Percentiles rank a stretch among this genome's conserved stretches.
Conservation (phyloP, 2,888 invertebrate species). For the Diplazon laetatorius region DNA sequence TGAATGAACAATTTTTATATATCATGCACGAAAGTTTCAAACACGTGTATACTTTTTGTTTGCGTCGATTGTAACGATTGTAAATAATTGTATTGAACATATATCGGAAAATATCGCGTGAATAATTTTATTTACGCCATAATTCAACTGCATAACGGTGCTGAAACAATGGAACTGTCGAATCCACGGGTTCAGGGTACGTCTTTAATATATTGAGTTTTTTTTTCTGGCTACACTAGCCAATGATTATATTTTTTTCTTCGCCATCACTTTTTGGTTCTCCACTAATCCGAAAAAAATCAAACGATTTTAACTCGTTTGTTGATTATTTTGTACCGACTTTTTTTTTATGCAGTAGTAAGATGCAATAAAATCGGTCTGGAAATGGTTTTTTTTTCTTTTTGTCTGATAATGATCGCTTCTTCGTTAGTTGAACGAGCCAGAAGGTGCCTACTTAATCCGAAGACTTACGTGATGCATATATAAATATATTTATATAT, state of each 20-base stretch:
- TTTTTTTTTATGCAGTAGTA: conserved; percentile 36
- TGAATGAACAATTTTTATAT: too few relatives aligned
- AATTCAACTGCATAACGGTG: conserved; percentile 1
- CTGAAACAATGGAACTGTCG: not conserved
- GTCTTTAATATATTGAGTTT: conserved; percentile 30
- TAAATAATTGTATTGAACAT: conserved; percentile 42
- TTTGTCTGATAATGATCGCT: conserved; percentile 30
- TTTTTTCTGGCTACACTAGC: not conserved
- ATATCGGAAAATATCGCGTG: conserved; percentile 13
- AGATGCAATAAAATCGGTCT: conserved; percentile 18
- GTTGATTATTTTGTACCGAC: conserved; percentile 39
- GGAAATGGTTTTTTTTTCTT: conserved; percentile 18
- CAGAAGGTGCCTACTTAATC: conserved; percentile 60
- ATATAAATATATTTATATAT: conserved; percentile 38
- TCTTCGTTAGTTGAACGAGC: conserved; percentile 33
- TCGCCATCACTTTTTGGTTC: not conserved
- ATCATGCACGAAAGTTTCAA: not conserved
- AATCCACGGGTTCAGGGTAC: not conserved
- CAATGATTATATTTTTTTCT: conserved; percentile 12
- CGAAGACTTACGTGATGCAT: conserved; percentile 28
- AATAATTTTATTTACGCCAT: conserved; percentile 25
- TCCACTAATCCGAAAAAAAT: not conserved
- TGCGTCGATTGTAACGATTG: conserved; percentile 35
- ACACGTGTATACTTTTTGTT: not conserved
- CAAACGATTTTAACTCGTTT: conserved; percentile 20